phyloP scores from a whole-genome alignment of 2,113 vertebrate genomes.

The Eulacestoma nigropectus region DNA sequence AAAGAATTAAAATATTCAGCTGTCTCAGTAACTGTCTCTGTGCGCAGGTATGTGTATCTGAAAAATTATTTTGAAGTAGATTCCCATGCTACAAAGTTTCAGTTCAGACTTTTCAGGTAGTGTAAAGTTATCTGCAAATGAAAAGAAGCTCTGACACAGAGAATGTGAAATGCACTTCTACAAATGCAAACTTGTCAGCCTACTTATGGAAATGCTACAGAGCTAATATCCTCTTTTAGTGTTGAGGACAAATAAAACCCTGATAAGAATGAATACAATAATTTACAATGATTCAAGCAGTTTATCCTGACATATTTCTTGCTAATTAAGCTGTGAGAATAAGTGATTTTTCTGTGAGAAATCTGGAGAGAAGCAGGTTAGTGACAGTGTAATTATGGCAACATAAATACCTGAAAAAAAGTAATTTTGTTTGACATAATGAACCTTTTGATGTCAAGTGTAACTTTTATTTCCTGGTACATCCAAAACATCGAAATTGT shows the following conservation, averaged over 20 bases:
- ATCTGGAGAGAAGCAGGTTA: background rate
- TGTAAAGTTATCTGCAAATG: background rate
- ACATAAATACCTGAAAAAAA: background rate
- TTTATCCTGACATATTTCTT: background rate
- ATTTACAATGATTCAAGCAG: background rate
- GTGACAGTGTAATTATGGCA: background rate
- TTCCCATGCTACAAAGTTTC: background rate
- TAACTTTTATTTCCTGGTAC: background rate
- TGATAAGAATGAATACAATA: background rate
- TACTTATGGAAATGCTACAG: background rate
- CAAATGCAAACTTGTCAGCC: background rate
- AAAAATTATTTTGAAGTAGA: background rate
- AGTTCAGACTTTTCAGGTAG: background rate
- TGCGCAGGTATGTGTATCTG: fast-evolving
- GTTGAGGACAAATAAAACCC: background rate
- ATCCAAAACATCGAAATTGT: background rate
- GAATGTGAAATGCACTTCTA: fast-evolving
- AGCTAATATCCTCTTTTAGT: background rate
- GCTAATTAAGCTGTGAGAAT: background rate
- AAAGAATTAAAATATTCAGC: background rate
- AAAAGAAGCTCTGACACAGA: background rate
- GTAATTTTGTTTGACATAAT: background rate
- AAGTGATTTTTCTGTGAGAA: background rate
- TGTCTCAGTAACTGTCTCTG: background rate
- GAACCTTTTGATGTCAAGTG: background rate